These are phyloP conservation scores for Cyanoramphus novaezelandiae DNA, from an alignment of 2,113 vertebrate genomes.

Conservation along the genomic window DNA sequence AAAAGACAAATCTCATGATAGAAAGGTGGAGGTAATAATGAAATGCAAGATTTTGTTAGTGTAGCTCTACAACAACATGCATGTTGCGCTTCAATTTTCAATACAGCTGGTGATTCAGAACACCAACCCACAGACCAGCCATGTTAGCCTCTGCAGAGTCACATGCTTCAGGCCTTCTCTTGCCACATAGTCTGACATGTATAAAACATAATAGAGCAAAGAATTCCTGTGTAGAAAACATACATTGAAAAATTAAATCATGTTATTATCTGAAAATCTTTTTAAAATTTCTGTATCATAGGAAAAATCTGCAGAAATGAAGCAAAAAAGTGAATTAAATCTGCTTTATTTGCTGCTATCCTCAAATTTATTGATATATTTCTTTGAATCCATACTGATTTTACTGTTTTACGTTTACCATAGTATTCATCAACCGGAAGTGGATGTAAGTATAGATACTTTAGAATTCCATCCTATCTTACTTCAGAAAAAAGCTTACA, in stretches of 20 bases:
- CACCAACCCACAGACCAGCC: rapidly evolving
- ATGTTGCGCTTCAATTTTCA: not conserved
- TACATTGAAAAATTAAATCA: not conserved
- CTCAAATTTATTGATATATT: not conserved
- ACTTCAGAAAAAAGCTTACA: not conserved
- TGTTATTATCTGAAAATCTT: not conserved
- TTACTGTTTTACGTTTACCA: not conserved
- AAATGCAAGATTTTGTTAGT: not conserved
- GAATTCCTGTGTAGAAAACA: not conserved
- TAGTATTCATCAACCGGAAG: not conserved
- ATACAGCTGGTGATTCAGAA: not conserved
- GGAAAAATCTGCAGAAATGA: not conserved
- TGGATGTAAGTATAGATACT: not conserved
- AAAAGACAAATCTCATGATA: not conserved
- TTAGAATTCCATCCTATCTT: not conserved
- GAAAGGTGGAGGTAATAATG: not conserved
- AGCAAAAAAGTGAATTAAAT: not conserved
- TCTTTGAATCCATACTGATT: not conserved
- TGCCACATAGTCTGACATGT: not conserved
- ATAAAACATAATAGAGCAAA: not conserved
- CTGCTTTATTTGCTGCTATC: not conserved
- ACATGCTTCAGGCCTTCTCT: not conserved
- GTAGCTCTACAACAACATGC: not conserved
- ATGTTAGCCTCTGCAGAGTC: not conserved
- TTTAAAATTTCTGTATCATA: not conserved